Base-by-base conservation (phyloP, 1,140 invertebrate genomes). In the Brachionus koreanus region DNA sequence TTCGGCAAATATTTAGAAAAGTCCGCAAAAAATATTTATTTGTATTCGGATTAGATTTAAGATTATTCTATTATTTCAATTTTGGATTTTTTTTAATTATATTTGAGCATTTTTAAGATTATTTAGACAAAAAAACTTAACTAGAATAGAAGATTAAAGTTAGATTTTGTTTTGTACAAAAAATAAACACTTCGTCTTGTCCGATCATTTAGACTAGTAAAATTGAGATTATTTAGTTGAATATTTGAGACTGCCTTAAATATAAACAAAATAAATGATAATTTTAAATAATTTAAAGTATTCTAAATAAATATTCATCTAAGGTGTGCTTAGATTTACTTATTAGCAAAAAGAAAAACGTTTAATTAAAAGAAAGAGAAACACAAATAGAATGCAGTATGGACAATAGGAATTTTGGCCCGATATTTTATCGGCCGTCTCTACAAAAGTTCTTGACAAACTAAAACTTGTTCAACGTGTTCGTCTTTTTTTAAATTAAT, bases 1-100 rank as follows among this genome's bases (percentile, higher is more conserved):
- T 42, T 69, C 37, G 35, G 16, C 7, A 69, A 69, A 69, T 69
- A 69, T 19, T 69, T 39, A 19, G 23, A 69, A 69, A 39, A 69
- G 37, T 39, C 37, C 29, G 7, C 19, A 43, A 69, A 43, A 69
- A 69, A 69, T 69, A 69, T 69, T 69, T 69, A 69, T 69, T 69
- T 69, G 35, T 69, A 69, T 69, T 37, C 29, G 65, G 65, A 69
- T 69, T 69, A 69, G 16, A 69, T 33, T 37, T 37, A 9, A 69
- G 35, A 39, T 39, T 37, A 42, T 69, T 69, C 37, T 69, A 37
- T 69, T 69, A 37, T 69, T 69, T 39, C 37, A 37, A 39, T 69
- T 69, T 69, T 19, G 19, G 37, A n/a, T 69, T 13, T 69, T 69
- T 69, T 37, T 69, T 42, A 39, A 39, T 69, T 42, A 19, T 12